Conservation (phyloP, 1,140 invertebrate species). For the Triops cancriformis region DNA sequence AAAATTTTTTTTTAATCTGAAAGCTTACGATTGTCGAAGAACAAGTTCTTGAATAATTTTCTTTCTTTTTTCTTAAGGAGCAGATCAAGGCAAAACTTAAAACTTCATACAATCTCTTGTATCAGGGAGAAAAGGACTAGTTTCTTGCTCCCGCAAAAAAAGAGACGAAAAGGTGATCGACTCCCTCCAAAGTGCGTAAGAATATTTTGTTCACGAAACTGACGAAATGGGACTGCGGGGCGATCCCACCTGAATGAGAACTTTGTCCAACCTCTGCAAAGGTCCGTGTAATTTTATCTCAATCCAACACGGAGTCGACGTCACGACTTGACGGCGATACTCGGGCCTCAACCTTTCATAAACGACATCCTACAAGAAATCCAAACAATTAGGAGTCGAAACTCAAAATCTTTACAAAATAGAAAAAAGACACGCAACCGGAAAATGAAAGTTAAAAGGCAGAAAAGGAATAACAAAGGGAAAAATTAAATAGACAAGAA, state of each 20-base stretch:
- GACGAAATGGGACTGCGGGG: constrained; percentile 85
- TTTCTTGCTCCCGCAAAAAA: too few relatives aligned
- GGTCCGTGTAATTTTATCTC: constrained; percentile 87
- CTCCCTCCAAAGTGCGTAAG: too few relatives aligned
- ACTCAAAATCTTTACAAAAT: not conserved
- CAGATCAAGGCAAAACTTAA: not conserved
- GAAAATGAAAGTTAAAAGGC: too few relatives aligned
- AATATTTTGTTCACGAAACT: constrained; percentile 58
- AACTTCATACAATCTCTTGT: not conserved
- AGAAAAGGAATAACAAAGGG: too few relatives aligned
- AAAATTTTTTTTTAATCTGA: too few relatives aligned
- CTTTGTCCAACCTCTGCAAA: constrained; percentile 84
- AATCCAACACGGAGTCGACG: constrained; percentile 92
- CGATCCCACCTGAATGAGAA: constrained; percentile 82
- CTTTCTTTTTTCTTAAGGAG: not conserved
- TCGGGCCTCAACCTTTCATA: constrained; percentile 97
- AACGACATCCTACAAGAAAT: constrained; percentile 70
- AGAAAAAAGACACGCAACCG: too few relatives aligned
- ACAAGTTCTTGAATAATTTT: not conserved
- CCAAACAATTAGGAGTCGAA: constrained; percentile 28
- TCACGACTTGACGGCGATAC: constrained; percentile 91
- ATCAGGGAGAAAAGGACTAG: too few relatives aligned
- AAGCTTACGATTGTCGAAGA: not conserved
- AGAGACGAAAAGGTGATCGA: too few relatives aligned
- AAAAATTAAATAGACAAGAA: too few relatives aligned